Evolutionary conservation across 2,113 vertebrate genomes (phyloP).

Genomic region (Pedetes capensis): DNA sequence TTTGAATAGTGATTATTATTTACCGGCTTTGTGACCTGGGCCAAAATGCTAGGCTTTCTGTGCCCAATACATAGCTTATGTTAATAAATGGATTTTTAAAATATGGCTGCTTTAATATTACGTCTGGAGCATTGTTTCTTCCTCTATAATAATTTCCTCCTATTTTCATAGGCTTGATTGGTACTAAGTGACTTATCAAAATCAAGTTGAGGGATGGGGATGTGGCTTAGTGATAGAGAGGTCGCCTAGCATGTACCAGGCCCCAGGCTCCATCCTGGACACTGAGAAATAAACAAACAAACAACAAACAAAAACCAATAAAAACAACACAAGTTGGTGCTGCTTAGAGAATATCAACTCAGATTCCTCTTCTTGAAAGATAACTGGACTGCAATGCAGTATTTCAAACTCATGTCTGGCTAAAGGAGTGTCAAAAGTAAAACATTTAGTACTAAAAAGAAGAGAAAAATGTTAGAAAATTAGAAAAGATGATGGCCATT

Average conservation of each 20-base stretch:
- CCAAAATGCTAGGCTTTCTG: neutral
- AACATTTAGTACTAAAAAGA: neutral
- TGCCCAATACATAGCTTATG: neutral
- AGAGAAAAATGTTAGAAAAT: neutral
- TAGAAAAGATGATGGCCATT: neutral
- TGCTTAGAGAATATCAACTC: neutral
- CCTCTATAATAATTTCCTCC: neutral
- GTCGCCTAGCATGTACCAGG: neutral
- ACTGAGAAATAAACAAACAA: too few species aligned
- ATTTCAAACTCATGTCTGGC: neutral
- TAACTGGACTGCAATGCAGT: neutral
- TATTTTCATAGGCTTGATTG: neutral
- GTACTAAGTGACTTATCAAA: neutral
- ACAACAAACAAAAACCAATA: too few species aligned
- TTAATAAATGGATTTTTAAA: neutral
- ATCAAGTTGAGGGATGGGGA: neutral
- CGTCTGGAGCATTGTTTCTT: neutral
- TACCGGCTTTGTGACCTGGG: neutral
- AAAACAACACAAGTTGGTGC: neutral
- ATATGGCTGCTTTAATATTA: neutral
- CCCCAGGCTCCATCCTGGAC: neutral
- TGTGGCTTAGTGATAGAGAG: too few species aligned
- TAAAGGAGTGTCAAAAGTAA: neutral
- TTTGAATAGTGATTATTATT: conserved; percentile 3
- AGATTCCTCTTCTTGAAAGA: neutral